Conservation (phyloP, 2,113 vertebrate genomes). For the Isichthys henryi region DNA sequence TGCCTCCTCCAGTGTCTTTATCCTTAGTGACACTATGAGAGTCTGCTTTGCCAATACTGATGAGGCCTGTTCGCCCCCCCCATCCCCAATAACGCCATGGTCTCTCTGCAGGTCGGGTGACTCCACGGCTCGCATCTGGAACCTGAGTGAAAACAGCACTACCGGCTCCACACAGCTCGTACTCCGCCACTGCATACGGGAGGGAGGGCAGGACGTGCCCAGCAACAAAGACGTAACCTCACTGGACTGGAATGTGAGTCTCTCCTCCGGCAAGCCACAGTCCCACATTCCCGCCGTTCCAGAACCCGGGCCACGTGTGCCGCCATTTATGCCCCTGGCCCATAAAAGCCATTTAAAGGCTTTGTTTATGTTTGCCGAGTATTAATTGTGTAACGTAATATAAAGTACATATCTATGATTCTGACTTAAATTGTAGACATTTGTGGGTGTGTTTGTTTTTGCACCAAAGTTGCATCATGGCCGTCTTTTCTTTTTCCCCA, state of each 20-base stretch:
- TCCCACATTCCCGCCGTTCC: background rate
- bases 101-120: constrained; percentile 78
- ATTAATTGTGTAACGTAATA: background rate
- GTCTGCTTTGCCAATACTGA: background rate
- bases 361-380: background rate
- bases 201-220: constrained; percentile 93
- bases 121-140: constrained; percentile 96
- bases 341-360: too few relatives aligned
- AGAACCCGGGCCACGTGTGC: too few relatives aligned
- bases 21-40: background rate
- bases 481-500: constrained; percentile 33
- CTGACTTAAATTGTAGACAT: background rate
- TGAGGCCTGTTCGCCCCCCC: background rate
- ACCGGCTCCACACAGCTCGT: constrained; percentile 92
- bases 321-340: background rate
- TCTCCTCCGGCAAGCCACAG: background rate
- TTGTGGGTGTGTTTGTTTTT: background rate
- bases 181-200: constrained; percentile 92
- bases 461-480: background rate
- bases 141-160: constrained; percentile 94
- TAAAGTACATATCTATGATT: background rate
- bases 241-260: constrained; percentile 91
- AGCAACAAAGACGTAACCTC: constrained; percentile 99
- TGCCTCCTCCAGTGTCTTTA: background rate
- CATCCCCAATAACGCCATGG: background rate